Evolutionary conservation across 2,113 vertebrate genomes (phyloP).

Genomic region (Pollachius pollachius): DNA sequence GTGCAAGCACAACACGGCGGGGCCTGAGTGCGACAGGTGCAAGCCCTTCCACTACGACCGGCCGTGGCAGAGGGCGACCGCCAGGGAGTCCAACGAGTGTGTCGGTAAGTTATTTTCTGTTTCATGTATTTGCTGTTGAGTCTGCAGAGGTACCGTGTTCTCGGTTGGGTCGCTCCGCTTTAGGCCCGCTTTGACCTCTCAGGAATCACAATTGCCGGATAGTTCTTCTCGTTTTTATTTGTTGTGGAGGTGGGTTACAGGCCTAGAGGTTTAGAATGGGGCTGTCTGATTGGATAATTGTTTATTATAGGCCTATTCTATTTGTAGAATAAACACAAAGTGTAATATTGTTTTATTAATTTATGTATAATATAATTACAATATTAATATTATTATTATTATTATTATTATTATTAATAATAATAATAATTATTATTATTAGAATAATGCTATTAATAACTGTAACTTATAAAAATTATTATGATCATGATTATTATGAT

Average conservation of each 20-base stretch:
- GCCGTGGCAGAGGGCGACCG: conserved; percentile 96
- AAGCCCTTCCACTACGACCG: conserved; percentile 98
- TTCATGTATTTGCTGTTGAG: no score
- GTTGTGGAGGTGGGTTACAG: no score
- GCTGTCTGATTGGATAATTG: no score
- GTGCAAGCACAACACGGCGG: conserved; percentile 95
- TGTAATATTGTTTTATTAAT: no score
- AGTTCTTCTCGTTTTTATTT: no score
- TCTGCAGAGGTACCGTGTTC: not conserved
- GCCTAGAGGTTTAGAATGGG: no score
- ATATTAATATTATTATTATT: not conserved
- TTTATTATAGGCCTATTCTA: no score
- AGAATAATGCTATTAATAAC: not conserved
- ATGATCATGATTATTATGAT: not conserved
- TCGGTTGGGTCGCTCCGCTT: not conserved
- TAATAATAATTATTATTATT: not conserved
- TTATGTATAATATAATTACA: not conserved
- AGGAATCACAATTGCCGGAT: no score
- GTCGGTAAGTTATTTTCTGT: conserved; percentile 85
- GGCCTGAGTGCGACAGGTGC: conserved; percentile 97
- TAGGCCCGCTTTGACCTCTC: not conserved
- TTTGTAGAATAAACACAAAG: no score
- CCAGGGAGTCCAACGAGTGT: conserved; percentile 96
- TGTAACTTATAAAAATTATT: not conserved
- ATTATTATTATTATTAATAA: not conserved